These are phyloP conservation scores for Drosophila multiciliata DNA, from an alignment of 2,888 invertebrate genomes.

Conservation along the genomic window DNA sequence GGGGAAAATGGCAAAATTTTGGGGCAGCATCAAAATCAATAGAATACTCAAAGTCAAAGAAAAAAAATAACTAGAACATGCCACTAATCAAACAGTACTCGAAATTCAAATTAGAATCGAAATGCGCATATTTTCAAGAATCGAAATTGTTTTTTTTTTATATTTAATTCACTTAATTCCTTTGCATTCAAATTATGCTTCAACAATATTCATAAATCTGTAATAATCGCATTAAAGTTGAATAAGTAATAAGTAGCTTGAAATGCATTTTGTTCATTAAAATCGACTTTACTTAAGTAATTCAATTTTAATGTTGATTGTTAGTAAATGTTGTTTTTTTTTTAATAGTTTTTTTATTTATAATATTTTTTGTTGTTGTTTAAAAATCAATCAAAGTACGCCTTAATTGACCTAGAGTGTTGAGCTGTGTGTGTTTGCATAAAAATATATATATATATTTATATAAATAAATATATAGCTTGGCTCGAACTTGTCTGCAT, in stretches of 20 bases:
- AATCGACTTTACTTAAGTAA: neutral
- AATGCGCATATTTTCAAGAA: neutral
- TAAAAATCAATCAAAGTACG: conserved; percentile 58
- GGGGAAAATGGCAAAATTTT: neutral
- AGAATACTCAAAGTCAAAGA: neutral
- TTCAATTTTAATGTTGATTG: conserved; percentile 8
- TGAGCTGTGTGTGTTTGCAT: neutral
- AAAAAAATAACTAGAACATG: neutral
- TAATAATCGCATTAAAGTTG: neutral
- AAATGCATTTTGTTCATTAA: neutral
- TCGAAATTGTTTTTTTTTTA: neutral
- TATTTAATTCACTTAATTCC: neutral
- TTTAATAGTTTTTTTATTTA: conserved; percentile 36
- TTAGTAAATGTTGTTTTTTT: neutral
- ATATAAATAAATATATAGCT: conserved; percentile 69
- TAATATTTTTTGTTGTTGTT: conserved; percentile 38
- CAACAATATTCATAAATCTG: neutral
- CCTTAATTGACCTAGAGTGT: conserved; percentile 71
- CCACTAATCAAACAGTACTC: neutral
- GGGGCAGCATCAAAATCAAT: neutral
- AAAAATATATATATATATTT: conserved; percentile 19
- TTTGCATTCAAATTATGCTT: neutral
- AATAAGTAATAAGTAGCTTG: neutral
- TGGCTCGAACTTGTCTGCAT: conserved; percentile 56
- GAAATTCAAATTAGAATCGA: neutral